Evolutionary conservation across 1,140 invertebrate species (phyloP), one percentile per base, ranked within the genome.

Genomic region (Euglossa dilemma): DNA sequence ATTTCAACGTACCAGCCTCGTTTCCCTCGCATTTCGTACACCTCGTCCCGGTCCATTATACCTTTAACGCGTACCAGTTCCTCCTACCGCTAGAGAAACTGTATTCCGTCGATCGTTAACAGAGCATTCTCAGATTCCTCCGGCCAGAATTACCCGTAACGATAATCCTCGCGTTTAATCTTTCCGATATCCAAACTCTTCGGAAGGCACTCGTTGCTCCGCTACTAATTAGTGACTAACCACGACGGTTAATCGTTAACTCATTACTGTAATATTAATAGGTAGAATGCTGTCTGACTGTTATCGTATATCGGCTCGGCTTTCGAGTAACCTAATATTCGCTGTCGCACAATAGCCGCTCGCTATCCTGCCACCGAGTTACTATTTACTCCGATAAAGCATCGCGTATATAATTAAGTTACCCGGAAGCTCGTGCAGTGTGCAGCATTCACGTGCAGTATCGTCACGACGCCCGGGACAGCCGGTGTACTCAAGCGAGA

Each of bases 401-500:
- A 75, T 52, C 70, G 61, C 57, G 67, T 71, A 70, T 87, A 80
- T 88, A 88, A 88, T 88, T 88, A 88, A 88, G 83, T 88, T 84
- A n/a, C 64, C 75, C 61, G 59, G 66, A 78, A 82, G 28, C n/a
- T 75, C 61, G 81, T 61, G 71, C 50, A 43, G 25, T 36, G 56
- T 73, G 83, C 69, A 23, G 69, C 47, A 77, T 88, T 88, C 87
- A 82, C 78, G 74, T 77, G 61, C 12, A 63, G 83, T 86, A 72
- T 83, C 88, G 89, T 86, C 84, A 84, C 74, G 74, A 80, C 86
- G 74, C 75, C 54, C 83, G 74, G 73, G 79, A 84, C 82, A 90
- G 84, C 80, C 87, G 74, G 84, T 86, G 80, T 85, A 91, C 87
- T 91, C 87, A 88, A 85, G 84, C 80, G 83, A 84, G 83, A 85